Percentiles rank a stretch among this genome's conserved stretches.
These are phyloP conservation scores for Anisognathus igniventris DNA, from an alignment of 2,797 vertebrate species.

Conservation along the genomic window DNA sequence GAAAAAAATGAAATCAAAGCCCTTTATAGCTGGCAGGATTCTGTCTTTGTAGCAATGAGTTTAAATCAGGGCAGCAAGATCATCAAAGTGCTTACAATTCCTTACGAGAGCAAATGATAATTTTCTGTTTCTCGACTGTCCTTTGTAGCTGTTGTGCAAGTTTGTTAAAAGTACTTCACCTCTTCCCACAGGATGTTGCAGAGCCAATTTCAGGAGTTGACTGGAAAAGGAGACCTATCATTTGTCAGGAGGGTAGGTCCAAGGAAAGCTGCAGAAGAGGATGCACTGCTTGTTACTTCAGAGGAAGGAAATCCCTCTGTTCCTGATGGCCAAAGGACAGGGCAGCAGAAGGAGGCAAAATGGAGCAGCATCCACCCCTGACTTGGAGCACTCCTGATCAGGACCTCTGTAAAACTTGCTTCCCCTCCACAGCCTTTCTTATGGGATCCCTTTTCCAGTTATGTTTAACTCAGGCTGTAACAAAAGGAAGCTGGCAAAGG, in stretches of 20 bases:
- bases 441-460: background rate
- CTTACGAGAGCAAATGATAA: background rate
- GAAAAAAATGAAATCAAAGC: slow-evolving; percentile 38
- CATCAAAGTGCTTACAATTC: background rate
- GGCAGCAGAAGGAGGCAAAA: background rate
- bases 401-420: background rate
- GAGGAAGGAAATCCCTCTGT: background rate
- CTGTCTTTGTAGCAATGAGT: background rate
- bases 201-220: background rate
- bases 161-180: background rate
- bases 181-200: background rate
- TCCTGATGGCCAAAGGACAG: accelerated
- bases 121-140: background rate
- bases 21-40: background rate
- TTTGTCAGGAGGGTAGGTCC: background rate
- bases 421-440: background rate
- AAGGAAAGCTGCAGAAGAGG: background rate
- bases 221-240: background rate
- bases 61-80: slow-evolving; percentile 16
- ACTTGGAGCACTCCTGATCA: accelerated
- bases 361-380: background rate
- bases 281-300: background rate
- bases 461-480: background rate
- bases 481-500: background rate
- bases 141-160: background rate